Percentiles rank a stretch among this genome's conserved stretches.
Conservation (phyloP, 2,797 vertebrate genomes). For the Leptatherina wallacei region DNA sequence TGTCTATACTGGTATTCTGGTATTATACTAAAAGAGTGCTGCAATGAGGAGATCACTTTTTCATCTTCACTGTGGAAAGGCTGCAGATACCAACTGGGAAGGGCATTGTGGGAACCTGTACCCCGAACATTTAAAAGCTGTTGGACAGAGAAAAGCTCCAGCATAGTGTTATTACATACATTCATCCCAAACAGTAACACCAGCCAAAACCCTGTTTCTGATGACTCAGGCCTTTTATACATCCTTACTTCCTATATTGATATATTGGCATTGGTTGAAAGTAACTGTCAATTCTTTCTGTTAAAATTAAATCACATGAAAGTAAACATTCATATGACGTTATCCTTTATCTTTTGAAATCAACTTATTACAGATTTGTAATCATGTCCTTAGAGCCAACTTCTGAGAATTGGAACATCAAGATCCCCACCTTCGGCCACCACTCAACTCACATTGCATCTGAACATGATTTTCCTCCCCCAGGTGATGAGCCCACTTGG, state of each 20-base stretch:
- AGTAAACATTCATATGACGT: background rate
- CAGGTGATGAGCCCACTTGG: too few species aligned
- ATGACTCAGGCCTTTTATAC: slow-evolving; percentile 22
- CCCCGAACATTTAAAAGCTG: too few species aligned
- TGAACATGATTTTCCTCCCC: too few species aligned
- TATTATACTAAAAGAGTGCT: slow-evolving; percentile 62
- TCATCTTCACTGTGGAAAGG: slow-evolving; percentile 64
- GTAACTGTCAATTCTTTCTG: slow-evolving; percentile 2
- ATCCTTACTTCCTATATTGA: slow-evolving; percentile 20
- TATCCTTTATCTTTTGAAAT: too few species aligned
- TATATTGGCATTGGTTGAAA: slow-evolving; percentile 12
- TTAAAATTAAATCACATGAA: slow-evolving; percentile 5
- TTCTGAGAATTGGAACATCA: too few species aligned
- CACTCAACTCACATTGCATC: too few species aligned
- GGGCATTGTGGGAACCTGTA: too few species aligned
- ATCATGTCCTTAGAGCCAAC: too few species aligned
- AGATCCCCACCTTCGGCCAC: too few species aligned
- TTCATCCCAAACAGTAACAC: slow-evolving; percentile 31
- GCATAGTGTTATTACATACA: slow-evolving; percentile 30
- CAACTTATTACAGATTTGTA: background rate
- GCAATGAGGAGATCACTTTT: slow-evolving; percentile 68
- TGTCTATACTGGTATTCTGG: slow-evolving; percentile 47
- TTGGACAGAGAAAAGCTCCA: slow-evolving; percentile 50
- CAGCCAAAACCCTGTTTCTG: slow-evolving; percentile 35
- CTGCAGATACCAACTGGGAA: too few species aligned